phyloP scores from a whole-genome alignment of 2,797 vertebrate species.

The Coregonus ussuriensis region DNA sequence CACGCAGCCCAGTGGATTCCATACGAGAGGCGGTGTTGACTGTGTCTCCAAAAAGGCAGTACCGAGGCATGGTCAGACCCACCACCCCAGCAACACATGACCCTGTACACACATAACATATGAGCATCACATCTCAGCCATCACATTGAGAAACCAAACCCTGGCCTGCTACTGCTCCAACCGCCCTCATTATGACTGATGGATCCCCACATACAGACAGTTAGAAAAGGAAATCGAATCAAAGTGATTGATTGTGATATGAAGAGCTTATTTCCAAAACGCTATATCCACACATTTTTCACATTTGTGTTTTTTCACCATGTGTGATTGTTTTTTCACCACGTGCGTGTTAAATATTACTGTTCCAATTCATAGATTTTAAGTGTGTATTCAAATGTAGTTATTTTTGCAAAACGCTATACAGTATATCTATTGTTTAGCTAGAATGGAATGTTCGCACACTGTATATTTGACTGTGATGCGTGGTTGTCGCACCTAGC shows the following conservation, averaged over 20 bases:
- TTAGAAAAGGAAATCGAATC: background rate
- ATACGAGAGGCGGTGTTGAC: slow-evolving; percentile 87
- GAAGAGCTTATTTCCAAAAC: too few relatives aligned
- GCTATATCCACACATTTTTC: too few relatives aligned
- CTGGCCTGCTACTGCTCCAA: background rate
- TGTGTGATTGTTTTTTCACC: too few relatives aligned
- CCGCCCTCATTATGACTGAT: background rate
- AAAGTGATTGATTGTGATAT: background rate
- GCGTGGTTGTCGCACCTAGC: too few relatives aligned
- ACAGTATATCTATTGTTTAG: too few relatives aligned
- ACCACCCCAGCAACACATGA: slow-evolving; percentile 84
- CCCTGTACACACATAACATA: slow-evolving; percentile 52
- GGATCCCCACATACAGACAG: background rate
- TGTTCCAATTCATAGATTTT: too few relatives aligned
- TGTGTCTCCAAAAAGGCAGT: slow-evolving; percentile 88
- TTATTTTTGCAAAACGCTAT: too few relatives aligned
- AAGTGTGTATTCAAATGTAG: too few relatives aligned
- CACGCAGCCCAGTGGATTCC: slow-evolving; percentile 87
- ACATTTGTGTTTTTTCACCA: too few relatives aligned
- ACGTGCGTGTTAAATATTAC: too few relatives aligned
- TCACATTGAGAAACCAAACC: background rate
- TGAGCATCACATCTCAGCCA: background rate
- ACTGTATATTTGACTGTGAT: too few relatives aligned
- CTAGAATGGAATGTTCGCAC: too few relatives aligned
- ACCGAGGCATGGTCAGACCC: slow-evolving; percentile 85